These are phyloP conservation scores for Parazoanthus atlanticus DNA, from an alignment of 92 coral and sea anemone genomes.

Conservation along the genomic window DNA sequence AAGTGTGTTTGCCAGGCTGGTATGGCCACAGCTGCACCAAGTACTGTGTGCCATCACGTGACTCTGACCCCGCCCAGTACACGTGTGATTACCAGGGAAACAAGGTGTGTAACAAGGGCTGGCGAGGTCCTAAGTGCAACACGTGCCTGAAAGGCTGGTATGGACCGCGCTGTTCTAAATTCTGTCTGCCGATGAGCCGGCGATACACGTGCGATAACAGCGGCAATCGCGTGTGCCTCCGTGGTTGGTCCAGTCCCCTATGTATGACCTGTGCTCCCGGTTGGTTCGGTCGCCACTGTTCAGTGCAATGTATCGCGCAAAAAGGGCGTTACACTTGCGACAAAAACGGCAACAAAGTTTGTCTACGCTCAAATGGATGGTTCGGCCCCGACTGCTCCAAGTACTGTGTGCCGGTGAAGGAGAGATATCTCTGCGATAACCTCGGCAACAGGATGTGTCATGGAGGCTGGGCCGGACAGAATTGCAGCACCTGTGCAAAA, in stretches of 20 bases:
- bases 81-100: conserved; percentile 57
- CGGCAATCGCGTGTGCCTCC: conserved; percentile 56
- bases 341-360: conserved; percentile 47
- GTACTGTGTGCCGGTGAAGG: conserved; percentile 44
- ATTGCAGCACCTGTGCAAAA: conserved; percentile 51
- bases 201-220: conserved; percentile 39
- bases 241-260: conserved; percentile 51
- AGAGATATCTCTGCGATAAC: conserved; percentile 53
- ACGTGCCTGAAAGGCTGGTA: conserved; percentile 62
- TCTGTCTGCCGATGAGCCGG: conserved; percentile 50
- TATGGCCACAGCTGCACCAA: conserved; percentile 50
- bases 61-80: conserved; percentile 53
- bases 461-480: conserved; percentile 55
- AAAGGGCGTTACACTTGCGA: conserved; percentile 62
- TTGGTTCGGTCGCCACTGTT: conserved; percentile 44
- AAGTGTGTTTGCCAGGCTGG: conserved; percentile 51
- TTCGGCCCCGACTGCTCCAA: conserved; percentile 51
- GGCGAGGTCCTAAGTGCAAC: conserved; percentile 44
- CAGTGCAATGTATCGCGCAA: background rate
- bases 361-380: conserved; percentile 46
- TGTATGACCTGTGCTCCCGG: conserved; percentile 50
- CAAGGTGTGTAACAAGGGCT: conserved; percentile 54
- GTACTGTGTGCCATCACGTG: conserved; percentile 52
- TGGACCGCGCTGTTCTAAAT: conserved; percentile 55
- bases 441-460: conserved; percentile 54